Percentiles rank a stretch among this genome's conserved stretches.
Evolutionary conservation across 2,113 vertebrate species (phyloP).

Genomic region (Gallinago paraguaiae): DNA sequence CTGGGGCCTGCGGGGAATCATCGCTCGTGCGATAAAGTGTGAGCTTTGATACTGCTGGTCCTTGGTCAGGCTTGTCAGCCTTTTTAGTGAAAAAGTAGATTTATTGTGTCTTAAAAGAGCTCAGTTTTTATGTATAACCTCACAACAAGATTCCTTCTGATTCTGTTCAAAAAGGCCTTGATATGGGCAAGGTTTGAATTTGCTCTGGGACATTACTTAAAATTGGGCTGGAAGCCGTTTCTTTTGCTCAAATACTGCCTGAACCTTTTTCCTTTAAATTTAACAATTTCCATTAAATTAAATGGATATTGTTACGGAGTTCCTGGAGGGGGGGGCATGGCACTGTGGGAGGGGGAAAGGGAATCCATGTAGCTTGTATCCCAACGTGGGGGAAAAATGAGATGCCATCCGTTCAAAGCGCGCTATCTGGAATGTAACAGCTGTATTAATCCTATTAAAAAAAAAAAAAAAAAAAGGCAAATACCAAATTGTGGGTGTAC

Average conservation of each 20-base stretch:
- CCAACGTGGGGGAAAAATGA: background rate
- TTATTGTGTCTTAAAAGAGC: background rate
- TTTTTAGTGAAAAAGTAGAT: background rate
- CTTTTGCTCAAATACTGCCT: background rate
- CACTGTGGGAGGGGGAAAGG: conserved; percentile 28
- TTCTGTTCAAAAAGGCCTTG: background rate
- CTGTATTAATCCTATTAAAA: conserved; percentile 18
- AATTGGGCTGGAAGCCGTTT: background rate
- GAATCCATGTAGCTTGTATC: background rate
- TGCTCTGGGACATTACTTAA: background rate
- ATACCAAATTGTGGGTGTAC: background rate
- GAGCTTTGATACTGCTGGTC: background rate
- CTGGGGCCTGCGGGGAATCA: background rate
- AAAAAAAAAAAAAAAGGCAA: background rate
- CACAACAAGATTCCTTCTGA: background rate
- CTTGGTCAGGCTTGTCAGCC: background rate
- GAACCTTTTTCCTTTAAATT: background rate
- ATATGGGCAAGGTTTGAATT: background rate
- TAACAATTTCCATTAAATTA: background rate
- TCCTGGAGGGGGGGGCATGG: background rate
- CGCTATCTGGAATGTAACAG: background rate
- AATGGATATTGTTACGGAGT: background rate
- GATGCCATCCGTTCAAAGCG: background rate
- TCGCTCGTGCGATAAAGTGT: background rate
- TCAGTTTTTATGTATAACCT: background rate